These are phyloP conservation scores for Trypoxylus dichotomus DNA, from an alignment of 1,140 invertebrate genomes.

Conservation along the genomic window DNA sequence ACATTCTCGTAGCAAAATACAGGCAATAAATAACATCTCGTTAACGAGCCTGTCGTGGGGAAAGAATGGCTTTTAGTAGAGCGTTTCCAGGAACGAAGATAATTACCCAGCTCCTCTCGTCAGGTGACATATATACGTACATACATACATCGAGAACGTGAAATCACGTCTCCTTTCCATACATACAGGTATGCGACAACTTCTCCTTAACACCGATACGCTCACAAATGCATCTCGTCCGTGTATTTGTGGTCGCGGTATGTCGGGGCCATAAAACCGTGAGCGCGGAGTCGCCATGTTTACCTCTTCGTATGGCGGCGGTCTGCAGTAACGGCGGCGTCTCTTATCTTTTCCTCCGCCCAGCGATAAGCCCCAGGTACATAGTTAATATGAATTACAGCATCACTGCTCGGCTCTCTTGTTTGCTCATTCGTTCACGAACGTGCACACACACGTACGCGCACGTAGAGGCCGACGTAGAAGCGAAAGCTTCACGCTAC, in stretches of 20 bases:
- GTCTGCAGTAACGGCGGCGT: background rate
- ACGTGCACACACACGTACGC: background rate
- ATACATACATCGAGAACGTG: background rate
- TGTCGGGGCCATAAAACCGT: constrained; percentile 4
- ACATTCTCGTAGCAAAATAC: background rate
- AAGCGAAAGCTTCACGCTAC: no score
- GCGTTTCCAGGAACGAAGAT: background rate
- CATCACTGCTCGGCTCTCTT: constrained; percentile 16
- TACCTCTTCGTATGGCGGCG: constrained; percentile 1
- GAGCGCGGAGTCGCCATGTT: background rate
- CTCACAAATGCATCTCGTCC: background rate
- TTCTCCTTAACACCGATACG: background rate
- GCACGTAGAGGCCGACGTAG: background rate
- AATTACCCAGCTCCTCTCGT: background rate
- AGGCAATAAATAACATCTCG: background rate
- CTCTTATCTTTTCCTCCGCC: constrained; percentile 24
- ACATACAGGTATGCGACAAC: background rate
- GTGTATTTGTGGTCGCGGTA: background rate
- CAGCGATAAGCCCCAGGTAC: constrained; percentile 18
- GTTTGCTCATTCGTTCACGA: constrained; percentile 21
- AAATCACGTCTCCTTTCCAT: background rate
- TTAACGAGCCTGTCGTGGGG: background rate
- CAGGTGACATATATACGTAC: background rate
- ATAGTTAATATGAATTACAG: constrained; percentile 26
- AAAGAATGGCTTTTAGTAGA: background rate